Conservation (phyloP, 2,113 vertebrate species). For the Rhabdomys dilectus region DNA sequence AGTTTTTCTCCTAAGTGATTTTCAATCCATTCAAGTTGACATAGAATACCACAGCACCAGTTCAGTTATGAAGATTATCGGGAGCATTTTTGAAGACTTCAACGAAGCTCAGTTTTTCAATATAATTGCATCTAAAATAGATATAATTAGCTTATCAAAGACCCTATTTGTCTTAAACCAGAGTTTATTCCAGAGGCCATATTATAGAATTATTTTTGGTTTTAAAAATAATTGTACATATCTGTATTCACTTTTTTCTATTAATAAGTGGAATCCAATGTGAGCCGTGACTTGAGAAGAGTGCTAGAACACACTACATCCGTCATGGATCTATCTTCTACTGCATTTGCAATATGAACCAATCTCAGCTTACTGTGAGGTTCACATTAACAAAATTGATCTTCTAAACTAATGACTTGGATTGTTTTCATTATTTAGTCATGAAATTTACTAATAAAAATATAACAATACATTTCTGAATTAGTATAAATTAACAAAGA, state of each 20-base stretch:
- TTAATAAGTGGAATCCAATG: constrained; percentile 82
- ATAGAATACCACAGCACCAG: background rate
- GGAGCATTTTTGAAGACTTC: constrained; percentile 52
- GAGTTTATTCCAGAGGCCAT: background rate
- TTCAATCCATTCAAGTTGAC: background rate
- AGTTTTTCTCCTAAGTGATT: background rate
- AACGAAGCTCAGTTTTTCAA: constrained; percentile 84
- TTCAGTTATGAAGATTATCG: background rate
- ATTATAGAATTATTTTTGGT: background rate
- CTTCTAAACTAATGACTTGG: background rate
- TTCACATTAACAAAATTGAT: background rate
- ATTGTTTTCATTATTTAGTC: background rate
- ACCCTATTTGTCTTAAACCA: constrained; percentile 83
- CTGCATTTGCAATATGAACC: background rate
- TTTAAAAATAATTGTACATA: background rate
- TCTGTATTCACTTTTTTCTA: constrained; percentile 83
- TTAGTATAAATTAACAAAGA: background rate
- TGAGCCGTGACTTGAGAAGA: constrained; percentile 86
- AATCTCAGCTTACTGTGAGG: background rate
- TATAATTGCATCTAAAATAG: constrained; percentile 86
- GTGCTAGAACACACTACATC: constrained; percentile 87
- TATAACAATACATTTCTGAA: background rate
- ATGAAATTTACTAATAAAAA: background rate
- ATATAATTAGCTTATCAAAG: constrained; percentile 84
- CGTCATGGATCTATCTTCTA: constrained; percentile 87